Base-by-base conservation (phyloP, 2,113 vertebrate genomes). In the Onychostruthus taczanowskii region DNA sequence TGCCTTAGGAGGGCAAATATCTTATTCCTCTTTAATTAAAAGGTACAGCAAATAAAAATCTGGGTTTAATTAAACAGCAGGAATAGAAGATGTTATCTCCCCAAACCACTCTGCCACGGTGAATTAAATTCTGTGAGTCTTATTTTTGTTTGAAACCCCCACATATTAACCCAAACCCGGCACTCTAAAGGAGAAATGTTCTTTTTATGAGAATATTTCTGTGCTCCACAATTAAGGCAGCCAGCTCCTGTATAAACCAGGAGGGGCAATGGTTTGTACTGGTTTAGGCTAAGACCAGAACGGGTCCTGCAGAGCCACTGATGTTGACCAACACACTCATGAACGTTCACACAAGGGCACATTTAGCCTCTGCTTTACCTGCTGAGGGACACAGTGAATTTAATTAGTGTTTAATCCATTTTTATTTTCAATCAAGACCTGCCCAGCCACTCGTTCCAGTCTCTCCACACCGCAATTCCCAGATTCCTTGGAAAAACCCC, bases 21-120 rank as follows among this genome's bases (percentile, higher is more conserved):
- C 77, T 93, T 69, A 81, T 96, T 94, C 76, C 90, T 96, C 90
- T 95, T 91, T 82, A 97, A 96, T 96, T 95, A 97, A 84, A 95
- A 96, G 89, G 94, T 97, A 83, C 16, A 84, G 78, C 68, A 90
- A 96, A 96, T 91, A 91, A 96, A 96, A 94, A 74, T 41, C 92
- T 97, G 95, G 64, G 13, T 95, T 96, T 94, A 93, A 92, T 93
- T 95, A 96, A 94, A 66, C 64, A 62, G 16, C 49, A 52, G 79
- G 94, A 87, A 89, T 81, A 89, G 33, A 44, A 86, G 31, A 62
- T 89, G 80, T 75, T 87, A 95, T 93, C 84, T 90, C 61, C 89
- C 59, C 52, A 68, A 78, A 83, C 46, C 23, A 10, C 79, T 82
- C 85, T 31, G 53, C 50, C 6, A 7, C 0, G 1, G 66, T 33